These are phyloP conservation scores for Melinaea menophilus DNA, from an alignment of 2,888 invertebrate genomes.

Conservation along the genomic window DNA sequence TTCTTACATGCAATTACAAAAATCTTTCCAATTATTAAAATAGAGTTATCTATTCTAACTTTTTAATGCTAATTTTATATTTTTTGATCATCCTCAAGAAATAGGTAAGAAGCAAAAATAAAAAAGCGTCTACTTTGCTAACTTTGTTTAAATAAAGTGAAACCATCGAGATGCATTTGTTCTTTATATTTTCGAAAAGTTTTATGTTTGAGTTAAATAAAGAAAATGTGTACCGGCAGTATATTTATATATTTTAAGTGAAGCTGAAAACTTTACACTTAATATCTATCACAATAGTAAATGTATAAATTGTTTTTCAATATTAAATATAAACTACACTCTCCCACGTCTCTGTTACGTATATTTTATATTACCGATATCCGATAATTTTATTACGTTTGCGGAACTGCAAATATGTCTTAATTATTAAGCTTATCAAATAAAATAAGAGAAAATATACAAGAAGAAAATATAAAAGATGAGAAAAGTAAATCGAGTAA, in stretches of 20 bases:
- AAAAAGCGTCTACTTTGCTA: neutral
- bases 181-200: neutral
- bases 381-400: slow-evolving; percentile 3
- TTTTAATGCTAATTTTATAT: too few relatives aligned
- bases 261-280: too few relatives aligned
- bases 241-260: too few relatives aligned
- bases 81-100: neutral
- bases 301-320: neutral
- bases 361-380: slow-evolving; percentile 1
- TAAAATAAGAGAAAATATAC: neutral
- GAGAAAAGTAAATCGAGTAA: neutral
- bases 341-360: neutral
- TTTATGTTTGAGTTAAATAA: neutral
- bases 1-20: neutral
- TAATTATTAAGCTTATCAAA: neutral
- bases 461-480: neutral
- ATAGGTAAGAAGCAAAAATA: neutral
- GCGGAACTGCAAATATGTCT: neutral
- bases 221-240: neutral
- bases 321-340: neutral
- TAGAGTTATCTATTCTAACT: too few relatives aligned
- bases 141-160: slow-evolving; percentile 4
- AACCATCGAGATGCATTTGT: neutral
- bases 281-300: too few relatives aligned
- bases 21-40: too few relatives aligned